These are phyloP conservation scores for Miichthys miiuy DNA, from an alignment of 2,797 vertebrate species.

Conservation along the genomic window DNA sequence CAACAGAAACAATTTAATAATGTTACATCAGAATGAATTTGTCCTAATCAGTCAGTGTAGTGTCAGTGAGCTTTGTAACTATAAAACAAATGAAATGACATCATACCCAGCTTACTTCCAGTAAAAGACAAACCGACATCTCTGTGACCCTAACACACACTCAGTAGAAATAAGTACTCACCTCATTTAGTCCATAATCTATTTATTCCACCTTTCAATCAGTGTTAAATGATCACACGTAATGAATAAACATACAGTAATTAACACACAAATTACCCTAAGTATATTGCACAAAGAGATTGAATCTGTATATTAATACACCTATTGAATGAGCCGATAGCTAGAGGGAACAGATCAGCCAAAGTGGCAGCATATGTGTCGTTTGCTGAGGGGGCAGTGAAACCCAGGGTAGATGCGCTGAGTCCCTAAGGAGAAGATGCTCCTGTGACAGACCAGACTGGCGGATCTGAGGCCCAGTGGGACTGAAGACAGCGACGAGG, in stretches of 20 bases:
- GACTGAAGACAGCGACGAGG: constrained; percentile 16
- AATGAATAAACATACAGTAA: constrained; percentile 45
- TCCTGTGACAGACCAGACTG: constrained; percentile 10
- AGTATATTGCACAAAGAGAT: constrained; percentile 26
- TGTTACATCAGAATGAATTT: not conserved
- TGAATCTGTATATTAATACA: constrained; percentile 32
- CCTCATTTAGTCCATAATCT: constrained; percentile 26
- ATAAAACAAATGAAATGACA: constrained; percentile 1
- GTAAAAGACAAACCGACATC: constrained; percentile 5
- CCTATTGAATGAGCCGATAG: constrained; percentile 25
- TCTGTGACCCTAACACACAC: constrained; percentile 1
- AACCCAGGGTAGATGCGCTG: not conserved
- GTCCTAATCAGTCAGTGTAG: not conserved
- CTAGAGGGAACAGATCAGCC: constrained; percentile 46
- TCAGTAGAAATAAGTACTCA: not conserved
- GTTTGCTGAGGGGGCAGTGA: not conserved
- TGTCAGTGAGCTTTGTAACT: constrained; percentile 4
- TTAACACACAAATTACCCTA: constrained; percentile 40
- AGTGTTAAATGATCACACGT: constrained; percentile 32
- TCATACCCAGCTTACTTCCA: not conserved
- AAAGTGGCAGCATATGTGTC: constrained; percentile 52
- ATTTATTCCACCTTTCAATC: constrained; percentile 26
- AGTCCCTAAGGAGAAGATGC: constrained; percentile 28
- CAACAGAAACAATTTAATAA: too few species aligned
- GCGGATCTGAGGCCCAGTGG: constrained; percentile 13